Evolutionary conservation across 2,113 vertebrate genomes (phyloP), one percentile per base, ranked within the genome.

Genomic region (Probosciger aterrimus): DNA sequence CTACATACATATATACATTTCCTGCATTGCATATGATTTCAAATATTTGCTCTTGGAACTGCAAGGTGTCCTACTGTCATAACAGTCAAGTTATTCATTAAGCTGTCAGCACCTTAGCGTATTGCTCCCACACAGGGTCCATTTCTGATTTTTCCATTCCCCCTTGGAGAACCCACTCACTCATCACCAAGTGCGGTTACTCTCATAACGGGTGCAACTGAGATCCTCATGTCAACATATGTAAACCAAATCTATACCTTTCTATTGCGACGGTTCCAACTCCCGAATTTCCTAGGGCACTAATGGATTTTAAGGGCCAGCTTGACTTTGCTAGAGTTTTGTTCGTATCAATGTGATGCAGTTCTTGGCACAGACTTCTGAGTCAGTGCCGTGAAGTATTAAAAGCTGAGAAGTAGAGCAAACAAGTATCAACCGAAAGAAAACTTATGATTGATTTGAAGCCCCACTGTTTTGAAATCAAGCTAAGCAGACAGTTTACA

Each of bases 61-160:
- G 97, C 96, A 98, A 98, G 97, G 97, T 98, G 98, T 98, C 98
- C 97, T 97, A 97, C 98, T 98, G 98, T 98, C 98, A 97, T 98
- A 98, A 98, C 97, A 98, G 98, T 98, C 97, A 97, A 98, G 98
- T 97, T 98, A 98, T 98, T 98, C 98, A 98, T 98, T 98, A 98
- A 97, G 96, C 97, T 98, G 98, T 98, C 98, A 98, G 97, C 98
- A 93, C 98, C 97, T 98, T 86, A 91, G 96, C 49, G 59, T 93
- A 93, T 87, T 95, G 97, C 97, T 98, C 97, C 96, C 96, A 97
- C 81, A 88, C 97, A 95, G 95, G 98, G 97, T 95, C 97, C 95
- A 81, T 95, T 97, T 96, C 97, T 95, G 93, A 94, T 94, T 97
- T 98, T 98, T 98, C 97, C 97, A 87, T 96, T 98, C 96, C 97